Percentiles rank a stretch among this genome's conserved stretches.
These are phyloP conservation scores for Ophioninae sp. DNA, from an alignment of 2,888 invertebrate genomes.

Conservation along the genomic window DNA sequence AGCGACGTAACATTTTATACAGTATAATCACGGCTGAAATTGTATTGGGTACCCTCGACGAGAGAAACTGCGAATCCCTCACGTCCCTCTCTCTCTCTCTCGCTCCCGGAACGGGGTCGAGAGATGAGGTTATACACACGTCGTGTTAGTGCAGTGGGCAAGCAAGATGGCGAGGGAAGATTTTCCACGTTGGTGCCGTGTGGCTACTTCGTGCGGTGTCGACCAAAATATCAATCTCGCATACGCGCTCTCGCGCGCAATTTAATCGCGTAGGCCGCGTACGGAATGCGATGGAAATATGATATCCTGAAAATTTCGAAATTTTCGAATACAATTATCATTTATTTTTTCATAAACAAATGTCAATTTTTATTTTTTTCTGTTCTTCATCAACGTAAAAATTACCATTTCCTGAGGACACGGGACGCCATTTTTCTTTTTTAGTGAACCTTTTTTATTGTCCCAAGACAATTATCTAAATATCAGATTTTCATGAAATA, in stretches of 20 bases:
- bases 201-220: constrained; percentile 67
- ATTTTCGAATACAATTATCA: background rate
- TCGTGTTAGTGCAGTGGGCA: constrained; percentile 23
- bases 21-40: constrained; percentile 45
- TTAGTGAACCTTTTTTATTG: too few species aligned
- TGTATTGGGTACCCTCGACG: constrained; percentile 34
- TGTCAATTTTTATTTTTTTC: background rate
- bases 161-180: constrained; percentile 14
- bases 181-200: constrained; percentile 76
- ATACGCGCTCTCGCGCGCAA: constrained; percentile 69
- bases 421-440: background rate
- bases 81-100: constrained; percentile 20
- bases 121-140: constrained; percentile 32
- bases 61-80: constrained; percentile 6
- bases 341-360: background rate
- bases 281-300: constrained; percentile 57
- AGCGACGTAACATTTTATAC: constrained; percentile 61
- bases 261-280: constrained; percentile 68
- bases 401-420: background rate
- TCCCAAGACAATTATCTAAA: too few species aligned
- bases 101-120: constrained; percentile 51
- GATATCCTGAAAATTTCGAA: constrained; percentile 53
- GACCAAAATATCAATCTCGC: constrained; percentile 79
- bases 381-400: background rate
- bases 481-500: background rate